These are phyloP conservation scores for Torymus texanus DNA, from an alignment of 2,888 invertebrate species.

Conservation along the genomic window DNA sequence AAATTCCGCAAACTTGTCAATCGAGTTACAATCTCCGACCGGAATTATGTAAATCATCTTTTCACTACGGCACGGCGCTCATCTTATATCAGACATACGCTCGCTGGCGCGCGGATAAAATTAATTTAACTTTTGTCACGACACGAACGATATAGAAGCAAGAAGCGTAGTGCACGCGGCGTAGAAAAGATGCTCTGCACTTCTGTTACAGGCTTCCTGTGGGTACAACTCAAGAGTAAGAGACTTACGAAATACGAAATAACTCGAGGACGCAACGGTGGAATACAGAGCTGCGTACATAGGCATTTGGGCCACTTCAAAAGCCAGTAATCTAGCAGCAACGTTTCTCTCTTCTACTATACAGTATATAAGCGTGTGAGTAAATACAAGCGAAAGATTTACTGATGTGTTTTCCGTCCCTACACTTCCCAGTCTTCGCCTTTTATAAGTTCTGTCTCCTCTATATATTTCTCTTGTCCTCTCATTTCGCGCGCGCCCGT, in stretches of 20 bases:
- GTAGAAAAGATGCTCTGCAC: neutral
- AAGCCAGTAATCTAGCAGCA: too few relatives aligned
- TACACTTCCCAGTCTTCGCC: neutral
- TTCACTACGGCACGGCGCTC: neutral
- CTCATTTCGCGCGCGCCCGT: neutral
- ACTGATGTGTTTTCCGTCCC: neutral
- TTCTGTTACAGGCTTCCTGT: neutral
- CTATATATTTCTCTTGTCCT: constrained; percentile 14
- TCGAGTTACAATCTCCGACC: constrained; percentile 1
- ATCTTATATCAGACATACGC: neutral
- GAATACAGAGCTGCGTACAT: too few relatives aligned
- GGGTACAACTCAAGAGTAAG: too few relatives aligned
- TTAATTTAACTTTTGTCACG: constrained; percentile 14
- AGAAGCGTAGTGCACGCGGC: too few relatives aligned
- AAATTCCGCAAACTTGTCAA: constrained; percentile 10
- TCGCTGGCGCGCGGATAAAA: constrained; percentile 1
- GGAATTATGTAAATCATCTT: constrained; percentile 17
- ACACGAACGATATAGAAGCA: neutral
- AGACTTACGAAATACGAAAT: too few relatives aligned
- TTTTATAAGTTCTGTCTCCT: neutral
- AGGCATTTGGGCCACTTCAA: too few relatives aligned
- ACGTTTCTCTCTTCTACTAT: too few relatives aligned
- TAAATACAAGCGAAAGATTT: constrained; percentile 30
- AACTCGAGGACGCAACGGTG: too few relatives aligned
- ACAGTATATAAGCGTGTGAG: neutral